Base-by-base conservation (phyloP, 2,113 vertebrate species). In the Tiliqua scincoides region DNA sequence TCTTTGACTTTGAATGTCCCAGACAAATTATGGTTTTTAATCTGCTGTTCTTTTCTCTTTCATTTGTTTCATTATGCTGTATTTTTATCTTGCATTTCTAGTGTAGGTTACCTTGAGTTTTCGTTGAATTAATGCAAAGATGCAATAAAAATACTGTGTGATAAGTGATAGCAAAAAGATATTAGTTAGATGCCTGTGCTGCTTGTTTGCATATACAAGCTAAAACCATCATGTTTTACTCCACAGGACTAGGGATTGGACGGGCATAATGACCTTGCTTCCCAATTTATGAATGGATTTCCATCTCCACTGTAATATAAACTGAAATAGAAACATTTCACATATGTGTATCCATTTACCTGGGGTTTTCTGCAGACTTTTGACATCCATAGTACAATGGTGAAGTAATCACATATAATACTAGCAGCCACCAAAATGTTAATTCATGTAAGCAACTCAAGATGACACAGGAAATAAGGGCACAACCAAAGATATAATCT, bases 381-480 rank as follows among this genome's bases (percentile, higher is more conserved):
- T 82, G 20, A 76, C 17, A 57, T 68, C 75, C 23, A 57, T 73
- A 68, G 59, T n/a, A 32, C 3, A 8, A 21, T 20, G 35, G 8
- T 43, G 52, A 75, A 27, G 37, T 11, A 30, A 40, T 59, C 30
- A 32, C 30, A 23, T 30, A 25, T 15, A 71, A 43, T 72, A 52
- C 11, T 54, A 35, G 62, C n/a, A 70, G 52, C 81, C 61, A 35
- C 32, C 8, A 35, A 3, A 61, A 40, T 25, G 3, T 71, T 71
- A 20, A 12, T n/a, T 37, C 40, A n/a, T 35, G 74, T 63, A 61
- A 1, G 32, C 37, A 79, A 67, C 25, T 73, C 57, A 78, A 86
- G 43, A 79, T 23, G 37, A 73, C n/a, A 78, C 77, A 86, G 77
- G 85, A 80, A 86, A 86, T 62, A 80, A 86, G 54, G 15, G 9